Evolutionary conservation across 2,888 invertebrate species (phyloP).

Genomic region (Phymatocera aterrima): DNA sequence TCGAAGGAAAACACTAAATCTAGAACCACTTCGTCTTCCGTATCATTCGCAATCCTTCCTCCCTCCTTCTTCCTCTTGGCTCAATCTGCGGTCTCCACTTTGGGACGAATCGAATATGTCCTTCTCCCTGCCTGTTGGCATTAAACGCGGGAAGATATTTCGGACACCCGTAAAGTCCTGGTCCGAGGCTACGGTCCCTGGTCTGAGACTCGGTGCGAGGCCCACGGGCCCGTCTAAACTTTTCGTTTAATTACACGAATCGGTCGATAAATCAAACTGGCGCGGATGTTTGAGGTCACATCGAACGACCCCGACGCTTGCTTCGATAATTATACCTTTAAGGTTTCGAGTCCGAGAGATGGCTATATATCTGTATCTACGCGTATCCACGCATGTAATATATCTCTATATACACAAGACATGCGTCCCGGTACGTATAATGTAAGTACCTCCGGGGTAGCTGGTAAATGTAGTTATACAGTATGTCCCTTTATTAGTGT

Average conservation of each 20-base stretch:
- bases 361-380: slow-evolving; percentile 5
- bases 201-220: slow-evolving; percentile 1
- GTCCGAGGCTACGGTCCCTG: background rate
- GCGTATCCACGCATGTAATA: background rate
- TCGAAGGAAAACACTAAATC: too few relatives aligned
- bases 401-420: background rate
- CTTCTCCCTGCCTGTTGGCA: background rate
- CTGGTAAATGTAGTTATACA: background rate
- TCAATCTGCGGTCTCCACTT: background rate
- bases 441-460: slow-evolving; percentile 1
- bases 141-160: background rate
- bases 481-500: background rate
- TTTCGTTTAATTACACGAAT: slow-evolving; percentile 49
- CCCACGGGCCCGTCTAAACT: slow-evolving; percentile 41
- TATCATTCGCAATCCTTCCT: too few relatives aligned
- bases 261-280: slow-evolving; percentile 48
- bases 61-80: too few relatives aligned
- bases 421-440: background rate
- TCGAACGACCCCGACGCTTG: slow-evolving; percentile 44
- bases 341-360: slow-evolving; percentile 45
- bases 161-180: slow-evolving; percentile 46
- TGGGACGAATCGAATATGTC: background rate
- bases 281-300: slow-evolving; percentile 47
- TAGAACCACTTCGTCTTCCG: too few relatives aligned
- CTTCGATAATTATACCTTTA: slow-evolving; percentile 52